A percentile compares a stretch with the other conserved stretches of the same genome.
phyloP scores from a whole-genome alignment of 2,113 vertebrate species.

The Nothobranchius furzeri region DNA sequence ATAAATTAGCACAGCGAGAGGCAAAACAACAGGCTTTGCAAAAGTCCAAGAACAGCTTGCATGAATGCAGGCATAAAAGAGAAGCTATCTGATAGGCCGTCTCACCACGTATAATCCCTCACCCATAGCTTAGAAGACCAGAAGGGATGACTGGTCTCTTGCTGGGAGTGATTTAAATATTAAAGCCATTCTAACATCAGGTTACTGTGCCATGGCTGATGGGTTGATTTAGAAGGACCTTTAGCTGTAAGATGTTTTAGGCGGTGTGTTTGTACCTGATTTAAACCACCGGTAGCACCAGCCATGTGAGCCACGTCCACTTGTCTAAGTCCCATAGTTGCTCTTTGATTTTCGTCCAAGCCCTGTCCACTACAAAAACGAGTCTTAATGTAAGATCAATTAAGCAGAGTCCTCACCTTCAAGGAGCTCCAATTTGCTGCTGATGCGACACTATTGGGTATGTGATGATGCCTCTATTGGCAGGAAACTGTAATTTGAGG shows the following conservation, averaged over 20 bases:
- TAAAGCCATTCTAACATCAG: conserved; percentile 58
- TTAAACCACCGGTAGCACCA: conserved; percentile 23
- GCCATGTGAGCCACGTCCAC: neutral
- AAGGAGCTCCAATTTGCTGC: conserved; percentile 27
- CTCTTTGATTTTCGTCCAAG: conserved; percentile 1
- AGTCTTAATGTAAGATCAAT: conserved; percentile 28
- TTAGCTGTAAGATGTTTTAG: conserved; percentile 33
- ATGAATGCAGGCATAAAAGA: conserved; percentile 65
- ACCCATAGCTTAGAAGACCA: conserved; percentile 52
- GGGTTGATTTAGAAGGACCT: conserved; percentile 32
- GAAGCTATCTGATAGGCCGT: conserved; percentile 46
- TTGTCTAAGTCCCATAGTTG: conserved; percentile 24
- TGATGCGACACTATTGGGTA: conserved; percentile 36
- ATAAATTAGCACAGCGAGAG: conserved; percentile 75
- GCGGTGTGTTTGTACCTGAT: conserved; percentile 31
- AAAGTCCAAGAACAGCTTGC: conserved; percentile 76
- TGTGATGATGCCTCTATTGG: conserved; percentile 52
- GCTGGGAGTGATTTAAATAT: conserved; percentile 57
- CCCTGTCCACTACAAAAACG: conserved; percentile 2
- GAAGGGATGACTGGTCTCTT: conserved; percentile 42
- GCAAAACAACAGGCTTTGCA: conserved; percentile 66
- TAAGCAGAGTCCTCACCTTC: conserved; percentile 36
- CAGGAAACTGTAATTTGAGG: conserved; percentile 65
- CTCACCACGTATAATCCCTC: conserved; percentile 71
- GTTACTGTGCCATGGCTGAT: conserved; percentile 29